Evolutionary conservation across 2,113 vertebrate species (phyloP), one percentile per base, ranked within the genome.

Genomic region (Pangasianodon hypophthalmus): DNA sequence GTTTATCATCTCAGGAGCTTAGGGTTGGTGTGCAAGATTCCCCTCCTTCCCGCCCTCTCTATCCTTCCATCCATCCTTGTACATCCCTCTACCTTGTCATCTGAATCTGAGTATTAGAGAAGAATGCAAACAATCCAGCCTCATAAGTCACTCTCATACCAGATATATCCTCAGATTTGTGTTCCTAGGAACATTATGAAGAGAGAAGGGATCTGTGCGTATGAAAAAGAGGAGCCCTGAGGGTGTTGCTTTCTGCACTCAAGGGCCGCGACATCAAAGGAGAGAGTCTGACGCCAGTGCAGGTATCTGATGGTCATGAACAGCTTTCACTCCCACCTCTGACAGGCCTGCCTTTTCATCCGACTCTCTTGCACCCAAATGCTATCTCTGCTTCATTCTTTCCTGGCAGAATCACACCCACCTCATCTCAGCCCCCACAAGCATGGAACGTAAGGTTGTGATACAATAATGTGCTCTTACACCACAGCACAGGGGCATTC

Each of bases 181-280:
- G 64, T n/a, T 32, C 86, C 41, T 41, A 46, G 13, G 24, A 86
- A 60, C 32, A 41, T 44, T 14, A 85, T 58, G 52, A 24, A 62
- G n/a, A 87, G 52, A 71, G 26, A 60, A 1, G 85, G 85, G 58
- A 75, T 87, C 69, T 10, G 62, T 41, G 71, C 2, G 24, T 58
- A 44, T 67, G 48, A 84, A 54, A 85, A 32, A 67, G 21, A 44
- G 41, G 56, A 87, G 81, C 85, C 87, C 69, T 41, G 48, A 90
- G 64, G 88, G 62, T 86, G 50, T 21, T 46, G 56, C 26, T 80
- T 86, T 88, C 56, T 86, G 87, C 46, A 50, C 50, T 83, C 69
- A n/a, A n/a, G 29, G 64, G 64, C 29, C 29, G 11, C 11, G 41
- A 87, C 82, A 91, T 91, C 88, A 91, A 91, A 88, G 88, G 29